phyloP scores from a whole-genome alignment of 2,113 vertebrate species.

The Hippolais icterina region DNA sequence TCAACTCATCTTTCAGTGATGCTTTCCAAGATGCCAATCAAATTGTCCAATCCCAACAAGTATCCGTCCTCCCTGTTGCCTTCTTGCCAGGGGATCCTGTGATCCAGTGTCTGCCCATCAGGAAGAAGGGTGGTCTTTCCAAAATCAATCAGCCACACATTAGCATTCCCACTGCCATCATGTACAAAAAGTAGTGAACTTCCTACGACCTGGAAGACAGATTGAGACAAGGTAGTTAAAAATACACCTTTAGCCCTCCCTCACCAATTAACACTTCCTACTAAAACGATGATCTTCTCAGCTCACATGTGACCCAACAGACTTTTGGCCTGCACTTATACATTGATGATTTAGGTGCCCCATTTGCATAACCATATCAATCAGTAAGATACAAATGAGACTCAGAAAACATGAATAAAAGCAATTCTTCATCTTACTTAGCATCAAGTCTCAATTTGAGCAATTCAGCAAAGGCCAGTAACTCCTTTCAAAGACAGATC shows the following conservation, averaged over 20 bases:
- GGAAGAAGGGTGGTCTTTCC: slow-evolving; percentile 91
- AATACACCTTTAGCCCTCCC: neutral
- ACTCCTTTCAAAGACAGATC: neutral
- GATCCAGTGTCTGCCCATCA: slow-evolving; percentile 86
- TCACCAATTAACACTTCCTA: neutral
- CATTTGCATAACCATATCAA: neutral
- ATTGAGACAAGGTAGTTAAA: neutral
- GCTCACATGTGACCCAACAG: neutral
- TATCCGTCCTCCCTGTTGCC: slow-evolving; percentile 98
- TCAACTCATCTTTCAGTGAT: slow-evolving; percentile 77
- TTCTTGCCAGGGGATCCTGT: slow-evolving; percentile 89
- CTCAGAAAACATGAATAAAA: neutral
- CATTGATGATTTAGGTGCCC: neutral
- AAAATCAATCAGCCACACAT: slow-evolving; percentile 98
- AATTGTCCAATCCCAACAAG: slow-evolving; percentile 93
- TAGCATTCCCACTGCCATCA: slow-evolving; percentile 84
- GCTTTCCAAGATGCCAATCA: slow-evolving; percentile 81
- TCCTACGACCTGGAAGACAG: slow-evolving; percentile 86
- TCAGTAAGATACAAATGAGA: neutral
- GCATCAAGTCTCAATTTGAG: neutral
- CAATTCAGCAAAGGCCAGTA: neutral
- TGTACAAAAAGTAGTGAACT: slow-evolving; percentile 98
- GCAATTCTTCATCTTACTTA: neutral
- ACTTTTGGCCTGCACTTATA: neutral
- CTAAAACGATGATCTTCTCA: neutral